A percentile compares a stretch with the other conserved stretches of the same genome.
Conservation (phyloP, 30 jellyfish, hydroid and myxozoan genomes). For the Hydractinia echinata region DNA sequence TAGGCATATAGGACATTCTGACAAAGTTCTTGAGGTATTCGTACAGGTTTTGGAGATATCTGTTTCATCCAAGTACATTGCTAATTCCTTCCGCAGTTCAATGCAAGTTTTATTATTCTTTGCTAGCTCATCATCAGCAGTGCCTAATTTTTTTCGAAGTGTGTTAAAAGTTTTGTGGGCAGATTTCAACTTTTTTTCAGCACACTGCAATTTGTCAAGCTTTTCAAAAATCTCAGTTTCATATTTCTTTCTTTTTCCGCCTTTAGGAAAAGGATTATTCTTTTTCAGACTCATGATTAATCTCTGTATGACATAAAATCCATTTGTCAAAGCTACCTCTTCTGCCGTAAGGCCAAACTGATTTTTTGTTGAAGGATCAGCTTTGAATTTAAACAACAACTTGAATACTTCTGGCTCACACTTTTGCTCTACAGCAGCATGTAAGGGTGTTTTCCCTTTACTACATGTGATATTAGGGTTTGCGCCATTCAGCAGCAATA, state of each 20-base stretch:
- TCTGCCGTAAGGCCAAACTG: background rate
- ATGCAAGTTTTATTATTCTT: background rate
- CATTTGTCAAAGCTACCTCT: background rate
- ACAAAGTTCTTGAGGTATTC: background rate
- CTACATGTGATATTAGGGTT: conserved; percentile 10
- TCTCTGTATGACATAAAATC: background rate
- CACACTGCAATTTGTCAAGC: background rate
- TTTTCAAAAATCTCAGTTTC: background rate
- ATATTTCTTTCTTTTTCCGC: background rate
- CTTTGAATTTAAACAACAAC: background rate
- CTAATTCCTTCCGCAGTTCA: conserved; percentile 6
- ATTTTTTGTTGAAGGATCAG: background rate
- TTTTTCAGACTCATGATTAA: background rate
- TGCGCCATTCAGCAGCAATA: background rate
- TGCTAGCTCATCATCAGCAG: background rate
- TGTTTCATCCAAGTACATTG: background rate
- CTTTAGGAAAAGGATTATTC: background rate
- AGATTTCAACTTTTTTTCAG: conserved; percentile 10
- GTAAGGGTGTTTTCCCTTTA: conserved; percentile 1
- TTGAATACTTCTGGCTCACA: background rate
- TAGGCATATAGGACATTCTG: conserved; percentile 18
- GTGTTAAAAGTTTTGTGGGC: background rate
- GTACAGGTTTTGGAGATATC: background rate
- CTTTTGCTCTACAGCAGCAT: background rate
- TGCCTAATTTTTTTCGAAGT: background rate